phyloP scores from a whole-genome alignment of 2,113 vertebrate species.

The Hypanus sabinus region DNA sequence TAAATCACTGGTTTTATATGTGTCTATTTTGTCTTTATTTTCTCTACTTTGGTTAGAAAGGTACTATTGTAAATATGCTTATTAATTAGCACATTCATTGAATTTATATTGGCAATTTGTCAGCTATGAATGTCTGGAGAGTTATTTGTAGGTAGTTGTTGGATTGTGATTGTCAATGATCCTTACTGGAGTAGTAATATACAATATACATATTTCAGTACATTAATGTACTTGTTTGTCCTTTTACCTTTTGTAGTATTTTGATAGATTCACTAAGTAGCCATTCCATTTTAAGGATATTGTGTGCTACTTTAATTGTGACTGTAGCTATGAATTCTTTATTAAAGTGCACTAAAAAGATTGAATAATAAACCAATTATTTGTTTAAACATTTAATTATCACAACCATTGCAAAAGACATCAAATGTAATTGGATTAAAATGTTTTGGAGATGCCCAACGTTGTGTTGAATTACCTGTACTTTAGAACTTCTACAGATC shows the following conservation, averaged over 20 bases:
- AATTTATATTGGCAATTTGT: constrained; percentile 15
- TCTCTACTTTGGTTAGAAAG: not conserved
- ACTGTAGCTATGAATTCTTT: not conserved
- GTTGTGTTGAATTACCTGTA: not conserved
- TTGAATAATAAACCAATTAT: not conserved
- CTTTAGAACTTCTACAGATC: not conserved
- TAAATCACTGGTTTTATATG: not conserved
- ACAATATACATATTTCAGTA: not conserved
- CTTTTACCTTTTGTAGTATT: not conserved
- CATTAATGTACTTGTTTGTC: not conserved
- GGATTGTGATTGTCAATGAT: not conserved
- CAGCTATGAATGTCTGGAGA: not conserved
- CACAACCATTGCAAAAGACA: not conserved
- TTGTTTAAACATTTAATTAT: not conserved
- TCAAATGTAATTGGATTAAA: not conserved
- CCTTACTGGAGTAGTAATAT: not conserved
- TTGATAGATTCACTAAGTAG: not conserved
- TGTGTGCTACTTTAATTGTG: not conserved
- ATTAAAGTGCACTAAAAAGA: constrained; percentile 15
- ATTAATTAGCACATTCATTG: constrained; percentile 12
- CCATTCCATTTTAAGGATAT: constrained; percentile 3
- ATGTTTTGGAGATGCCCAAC: not conserved
- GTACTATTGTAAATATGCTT: constrained; percentile 24
- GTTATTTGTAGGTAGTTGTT: not conserved
- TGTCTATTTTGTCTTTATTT: not conserved